Base-by-base conservation (phyloP, 2,797 vertebrate genomes). In the Nothura maculosa region DNA sequence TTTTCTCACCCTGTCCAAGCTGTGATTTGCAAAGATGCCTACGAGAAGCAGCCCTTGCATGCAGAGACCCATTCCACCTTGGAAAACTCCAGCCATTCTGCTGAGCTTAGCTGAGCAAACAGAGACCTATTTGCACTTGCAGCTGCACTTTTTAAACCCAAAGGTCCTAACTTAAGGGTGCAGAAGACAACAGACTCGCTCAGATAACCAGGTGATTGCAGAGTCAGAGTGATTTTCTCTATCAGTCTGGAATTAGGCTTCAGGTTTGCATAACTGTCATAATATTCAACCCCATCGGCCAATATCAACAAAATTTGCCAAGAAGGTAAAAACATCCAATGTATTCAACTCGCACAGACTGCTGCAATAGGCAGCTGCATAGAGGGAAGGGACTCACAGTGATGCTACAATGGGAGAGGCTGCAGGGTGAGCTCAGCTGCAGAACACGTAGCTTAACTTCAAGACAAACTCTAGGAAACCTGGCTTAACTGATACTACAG, bases 61-160 rank as follows among this genome's bases (percentile, higher is more conserved):
- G 6, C 47, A 1, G 1, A 18, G 24, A 60, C 34, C 45, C 50
- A 6, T 12, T 3, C 7, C 36, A 7, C 3, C 80, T 43, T 36
- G 17, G 2, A 3, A 70, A 60, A 30, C 22, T 1, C 60, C 5
- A 12, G 7, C 70, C 34, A 3, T 1, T 22, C 12, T 6, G 3
- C 63, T 6, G 0, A 40, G 73, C 40, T 60, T 34, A 17, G 1
- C 15, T 28, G 22, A 9, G 18, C 10, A 84, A 48, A 62, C 6
- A 45, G n/a, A 47, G 36, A 3, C 8, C 14, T 1, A 4, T 30
- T 60, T 60, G 55, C 34, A 63, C 27, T 5, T 6, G 54, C 13
- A 64, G 27, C 4, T 21, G 45, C 10, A 7, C 28, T 43, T 81
- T 24, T 40, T 60, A 42, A 74, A 32, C 36, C 60, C 24, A 36